Conservation (phyloP, 2,797 vertebrate species). For the Echiichthys vipera region DNA sequence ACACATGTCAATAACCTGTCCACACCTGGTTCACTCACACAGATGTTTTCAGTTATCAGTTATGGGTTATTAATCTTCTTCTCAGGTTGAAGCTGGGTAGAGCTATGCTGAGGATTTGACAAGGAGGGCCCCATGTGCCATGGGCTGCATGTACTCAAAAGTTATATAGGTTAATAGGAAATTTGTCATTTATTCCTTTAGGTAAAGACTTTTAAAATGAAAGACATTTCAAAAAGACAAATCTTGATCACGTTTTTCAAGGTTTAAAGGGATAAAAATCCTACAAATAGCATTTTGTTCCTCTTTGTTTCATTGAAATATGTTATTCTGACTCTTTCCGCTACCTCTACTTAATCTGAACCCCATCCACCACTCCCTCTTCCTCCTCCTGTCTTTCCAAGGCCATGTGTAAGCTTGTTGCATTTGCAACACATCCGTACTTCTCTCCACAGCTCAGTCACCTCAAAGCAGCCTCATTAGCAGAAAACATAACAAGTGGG, state of each 20-base stretch:
- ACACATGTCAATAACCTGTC: background rate
- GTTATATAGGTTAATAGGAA: background rate
- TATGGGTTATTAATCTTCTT: background rate
- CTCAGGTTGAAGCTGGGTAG: background rate
- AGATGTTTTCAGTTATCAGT: conserved; percentile 5
- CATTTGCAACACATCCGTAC: conserved; percentile 38
- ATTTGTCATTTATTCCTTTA: background rate
- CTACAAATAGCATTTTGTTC: background rate
- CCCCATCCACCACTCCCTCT: background rate
- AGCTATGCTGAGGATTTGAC: background rate
- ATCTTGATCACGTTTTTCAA: background rate
- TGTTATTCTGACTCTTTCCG: background rate
- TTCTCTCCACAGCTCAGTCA: conserved; percentile 61
- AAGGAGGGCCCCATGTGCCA: background rate
- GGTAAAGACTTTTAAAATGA: background rate
- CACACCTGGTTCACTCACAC: background rate
- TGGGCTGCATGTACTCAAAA: background rate
- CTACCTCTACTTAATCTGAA: background rate
- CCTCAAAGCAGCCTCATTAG: conserved; percentile 72
- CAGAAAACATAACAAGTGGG: conserved; percentile 59
- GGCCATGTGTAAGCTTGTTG: conserved; percentile 20
- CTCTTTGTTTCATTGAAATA: background rate
- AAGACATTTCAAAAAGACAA: background rate
- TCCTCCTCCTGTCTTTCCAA: background rate
- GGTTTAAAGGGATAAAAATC: background rate